Percentiles rank a stretch among this genome's conserved stretches.
These are phyloP conservation scores for Chrosomus eos DNA, from an alignment of 2,797 vertebrate genomes.

Conservation along the genomic window DNA sequence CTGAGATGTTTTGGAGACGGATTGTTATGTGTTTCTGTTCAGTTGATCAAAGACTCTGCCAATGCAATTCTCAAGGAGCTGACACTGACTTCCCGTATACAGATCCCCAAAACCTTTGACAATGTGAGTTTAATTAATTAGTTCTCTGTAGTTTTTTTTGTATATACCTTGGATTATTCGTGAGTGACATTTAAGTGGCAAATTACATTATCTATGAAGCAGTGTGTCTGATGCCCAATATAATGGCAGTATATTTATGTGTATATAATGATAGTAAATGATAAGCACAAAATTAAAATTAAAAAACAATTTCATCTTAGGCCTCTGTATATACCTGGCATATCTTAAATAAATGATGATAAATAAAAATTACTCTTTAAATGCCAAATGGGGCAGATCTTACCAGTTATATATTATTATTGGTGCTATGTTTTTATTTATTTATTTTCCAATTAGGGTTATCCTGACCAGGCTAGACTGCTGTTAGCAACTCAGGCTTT, in stretches of 20 bases:
- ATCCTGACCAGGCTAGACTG: constrained; percentile 74
- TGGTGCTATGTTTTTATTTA: neutral
- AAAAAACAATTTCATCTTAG: too few relatives aligned
- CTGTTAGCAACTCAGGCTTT: constrained; percentile 75
- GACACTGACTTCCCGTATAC: constrained; percentile 42
- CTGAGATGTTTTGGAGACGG: neutral
- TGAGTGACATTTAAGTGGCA: neutral
- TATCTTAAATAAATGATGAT: neutral
- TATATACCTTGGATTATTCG: neutral
- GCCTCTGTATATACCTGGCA: neutral
- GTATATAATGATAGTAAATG: neutral
- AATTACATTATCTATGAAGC: neutral
- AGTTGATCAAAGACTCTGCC: constrained; percentile 64
- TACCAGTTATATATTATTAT: neutral
- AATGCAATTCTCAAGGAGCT: constrained; percentile 56
- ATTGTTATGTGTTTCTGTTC: neutral
- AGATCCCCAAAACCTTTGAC: constrained; percentile 69
- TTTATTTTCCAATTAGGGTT: constrained; percentile 61
- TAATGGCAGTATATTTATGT: neutral
- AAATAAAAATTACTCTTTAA: neutral
- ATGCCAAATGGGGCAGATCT: neutral
- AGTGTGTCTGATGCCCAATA: neutral
- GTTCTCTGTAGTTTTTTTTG: neutral
- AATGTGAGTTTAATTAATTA: constrained; percentile 54
- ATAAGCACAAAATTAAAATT: too few relatives aligned